Percentiles rank a stretch among this genome's conserved stretches.
These are phyloP conservation scores for Tiliqua scincoides DNA, from an alignment of 2,113 vertebrate genomes.

Conservation along the genomic window DNA sequence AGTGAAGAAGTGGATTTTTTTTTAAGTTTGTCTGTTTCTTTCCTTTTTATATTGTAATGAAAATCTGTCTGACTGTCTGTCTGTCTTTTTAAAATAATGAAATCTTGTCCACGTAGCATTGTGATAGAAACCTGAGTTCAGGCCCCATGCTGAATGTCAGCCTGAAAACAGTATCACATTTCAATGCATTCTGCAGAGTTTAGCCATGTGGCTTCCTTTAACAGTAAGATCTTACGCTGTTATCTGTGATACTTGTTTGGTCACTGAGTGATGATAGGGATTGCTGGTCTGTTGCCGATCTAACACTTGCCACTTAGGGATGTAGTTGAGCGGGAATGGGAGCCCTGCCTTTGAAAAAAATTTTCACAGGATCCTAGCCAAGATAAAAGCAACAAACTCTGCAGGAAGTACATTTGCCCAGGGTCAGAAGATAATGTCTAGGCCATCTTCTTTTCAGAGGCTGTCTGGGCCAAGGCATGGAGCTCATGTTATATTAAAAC, in stretches of 20 bases:
- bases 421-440: no score
- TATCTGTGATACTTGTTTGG: neutral
- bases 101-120: constrained; percentile 9
- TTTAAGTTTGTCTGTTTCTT: constrained; percentile 9
- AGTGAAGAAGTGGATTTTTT: neutral
- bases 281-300: neutral
- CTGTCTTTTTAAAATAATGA: neutral
- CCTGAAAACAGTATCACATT: constrained; percentile 54
- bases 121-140: constrained; percentile 33
- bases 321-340: no score
- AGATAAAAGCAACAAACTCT: neutral
- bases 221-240: constrained; percentile 42
- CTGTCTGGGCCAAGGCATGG: no score
- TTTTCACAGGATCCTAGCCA: no score
- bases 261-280: constrained; percentile 20
- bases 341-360: no score
- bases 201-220: constrained; percentile 49
- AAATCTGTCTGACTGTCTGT: neutral
- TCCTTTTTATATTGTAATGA: constrained; percentile 20
- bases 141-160: constrained; percentile 15
- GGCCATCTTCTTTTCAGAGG: neutral
- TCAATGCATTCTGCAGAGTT: constrained; percentile 47
- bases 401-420: no score
- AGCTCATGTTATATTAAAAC: no score
- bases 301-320: neutral